phyloP scores from a whole-genome alignment of 2,888 invertebrate genomes.

The Erynnis tages region DNA sequence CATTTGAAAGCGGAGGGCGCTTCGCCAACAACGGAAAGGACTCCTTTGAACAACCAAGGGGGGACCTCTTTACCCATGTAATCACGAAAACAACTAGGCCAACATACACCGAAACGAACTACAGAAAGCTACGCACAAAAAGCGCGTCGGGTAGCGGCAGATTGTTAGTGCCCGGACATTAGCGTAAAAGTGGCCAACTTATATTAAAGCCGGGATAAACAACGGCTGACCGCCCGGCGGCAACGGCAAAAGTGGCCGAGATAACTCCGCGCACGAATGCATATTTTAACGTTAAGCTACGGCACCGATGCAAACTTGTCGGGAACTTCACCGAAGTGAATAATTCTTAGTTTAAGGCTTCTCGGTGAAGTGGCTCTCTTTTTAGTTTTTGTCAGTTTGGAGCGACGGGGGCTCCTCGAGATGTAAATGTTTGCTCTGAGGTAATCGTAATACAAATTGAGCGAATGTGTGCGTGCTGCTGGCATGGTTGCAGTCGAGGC shows the following conservation, averaged over 20 bases:
- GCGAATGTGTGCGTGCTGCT: conserved; percentile 19
- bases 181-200: conserved; percentile 44
- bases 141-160: conserved; percentile 6
- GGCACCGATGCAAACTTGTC: conserved; percentile 66
- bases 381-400: conserved; percentile 31
- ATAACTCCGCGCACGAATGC: conserved; percentile 70
- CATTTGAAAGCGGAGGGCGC: neutral
- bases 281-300: conserved; percentile 75
- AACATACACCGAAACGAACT: too few relatives aligned
- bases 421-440: conserved; percentile 15
- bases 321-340: conserved; percentile 63
- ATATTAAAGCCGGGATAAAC: conserved; percentile 64
- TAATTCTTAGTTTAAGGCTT: conserved; percentile 66
- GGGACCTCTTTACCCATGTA: too few relatives aligned
- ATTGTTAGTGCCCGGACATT: conserved; percentile 34
- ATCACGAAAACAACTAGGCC: too few relatives aligned
- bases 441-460: conserved; percentile 8
- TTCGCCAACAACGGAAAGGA: too few relatives aligned
- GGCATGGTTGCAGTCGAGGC: conserved; percentile 52
- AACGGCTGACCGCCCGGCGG: conserved; percentile 60
- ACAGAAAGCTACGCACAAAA: neutral
- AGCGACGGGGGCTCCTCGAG: neutral
- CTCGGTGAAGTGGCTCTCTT: conserved; percentile 37
- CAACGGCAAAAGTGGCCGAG: conserved; percentile 62
- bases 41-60: too few relatives aligned